These are phyloP conservation scores for Alethe castanea DNA, from an alignment of 2,113 vertebrate genomes.

Conservation along the genomic window DNA sequence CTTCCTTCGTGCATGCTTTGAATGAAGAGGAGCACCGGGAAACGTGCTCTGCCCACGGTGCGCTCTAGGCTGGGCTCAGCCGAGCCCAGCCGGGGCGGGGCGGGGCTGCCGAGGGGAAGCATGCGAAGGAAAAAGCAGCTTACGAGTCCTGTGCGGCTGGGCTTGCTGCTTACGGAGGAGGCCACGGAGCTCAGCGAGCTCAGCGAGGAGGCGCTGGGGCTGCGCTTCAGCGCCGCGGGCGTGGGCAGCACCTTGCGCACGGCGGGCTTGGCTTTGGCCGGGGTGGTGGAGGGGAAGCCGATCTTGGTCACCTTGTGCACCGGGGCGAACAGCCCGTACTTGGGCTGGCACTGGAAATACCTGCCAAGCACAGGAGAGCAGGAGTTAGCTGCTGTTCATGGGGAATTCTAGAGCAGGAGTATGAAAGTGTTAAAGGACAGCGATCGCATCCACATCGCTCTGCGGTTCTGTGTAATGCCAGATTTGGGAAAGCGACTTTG, in stretches of 20 bases:
- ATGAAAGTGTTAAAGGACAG: background rate
- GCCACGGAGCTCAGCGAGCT: slow-evolving; percentile 96
- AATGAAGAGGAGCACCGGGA: background rate
- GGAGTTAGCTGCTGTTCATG: background rate
- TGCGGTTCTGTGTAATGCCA: background rate
- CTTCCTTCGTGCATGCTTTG: slow-evolving; percentile 47
- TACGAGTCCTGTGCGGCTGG: slow-evolving; percentile 95
- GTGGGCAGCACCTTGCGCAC: slow-evolving; percentile 83
- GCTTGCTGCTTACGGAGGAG: slow-evolving; percentile 94
- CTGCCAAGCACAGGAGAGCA: slow-evolving; percentile 47
- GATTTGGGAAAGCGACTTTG: background rate
- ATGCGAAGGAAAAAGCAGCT: slow-evolving; percentile 61
- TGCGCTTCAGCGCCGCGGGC: slow-evolving; percentile 85
- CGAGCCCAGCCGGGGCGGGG: too few species aligned
- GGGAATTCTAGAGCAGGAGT: too few species aligned
- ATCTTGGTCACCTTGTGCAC: slow-evolving; percentile 98
- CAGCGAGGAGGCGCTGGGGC: slow-evolving; percentile 93
- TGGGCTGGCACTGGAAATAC: slow-evolving; percentile 97
- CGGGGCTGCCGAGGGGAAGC: background rate
- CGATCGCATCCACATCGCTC: background rate
- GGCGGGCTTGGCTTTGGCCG: slow-evolving; percentile 90
- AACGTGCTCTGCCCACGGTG: background rate
- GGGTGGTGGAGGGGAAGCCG: slow-evolving; percentile 94
- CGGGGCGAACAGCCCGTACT: slow-evolving; percentile 96
- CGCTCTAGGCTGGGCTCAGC: background rate